Conservation (phyloP, 2,113 vertebrate genomes). For the Nestor notabilis region DNA sequence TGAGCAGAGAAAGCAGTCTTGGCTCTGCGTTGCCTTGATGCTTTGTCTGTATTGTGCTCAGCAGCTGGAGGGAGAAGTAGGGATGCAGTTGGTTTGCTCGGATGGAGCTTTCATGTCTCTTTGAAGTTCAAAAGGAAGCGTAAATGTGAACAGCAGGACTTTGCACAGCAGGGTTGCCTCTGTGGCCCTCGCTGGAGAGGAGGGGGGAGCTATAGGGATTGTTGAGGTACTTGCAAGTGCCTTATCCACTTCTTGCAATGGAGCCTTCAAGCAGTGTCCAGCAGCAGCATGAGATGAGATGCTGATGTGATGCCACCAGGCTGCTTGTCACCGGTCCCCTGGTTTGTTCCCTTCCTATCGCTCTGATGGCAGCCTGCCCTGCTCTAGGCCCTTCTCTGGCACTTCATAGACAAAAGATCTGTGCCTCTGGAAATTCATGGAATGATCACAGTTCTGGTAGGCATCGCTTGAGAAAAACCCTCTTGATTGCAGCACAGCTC, state of each 20-base stretch:
- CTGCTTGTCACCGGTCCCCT: neutral
- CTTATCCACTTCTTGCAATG: neutral
- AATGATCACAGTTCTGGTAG: fast-evolving
- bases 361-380: neutral
- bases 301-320: neutral
- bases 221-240: neutral
- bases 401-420: neutral
- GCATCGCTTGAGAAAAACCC: neutral
- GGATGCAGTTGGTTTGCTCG: neutral
- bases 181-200: neutral
- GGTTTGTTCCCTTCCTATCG: fast-evolving
- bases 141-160: neutral
- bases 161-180: neutral
- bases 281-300: neutral
- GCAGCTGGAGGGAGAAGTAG: neutral
- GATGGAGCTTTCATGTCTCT: neutral
- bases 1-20: neutral
- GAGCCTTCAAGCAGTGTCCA: fast-evolving
- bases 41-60: neutral
- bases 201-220: neutral
- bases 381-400: neutral
- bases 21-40: neutral
- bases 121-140: neutral
- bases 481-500: fast-evolving
- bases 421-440: fast-evolving